A percentile compares a stretch with the other conserved stretches of the same genome.
Evolutionary conservation across 2,113 vertebrate species (phyloP).

Genomic region (Clarias macrocephalus): DNA sequence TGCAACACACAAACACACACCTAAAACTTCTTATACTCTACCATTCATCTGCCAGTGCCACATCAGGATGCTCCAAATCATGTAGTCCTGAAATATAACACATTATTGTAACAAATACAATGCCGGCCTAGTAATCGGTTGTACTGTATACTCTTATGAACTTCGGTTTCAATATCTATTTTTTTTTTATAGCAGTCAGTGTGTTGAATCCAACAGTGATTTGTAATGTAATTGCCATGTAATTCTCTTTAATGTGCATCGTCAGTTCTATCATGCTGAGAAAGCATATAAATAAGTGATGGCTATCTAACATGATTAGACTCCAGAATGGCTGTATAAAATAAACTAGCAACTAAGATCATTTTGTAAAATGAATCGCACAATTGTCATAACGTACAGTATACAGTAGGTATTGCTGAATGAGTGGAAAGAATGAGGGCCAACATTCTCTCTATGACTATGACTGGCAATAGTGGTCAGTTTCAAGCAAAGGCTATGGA

Average conservation of each 20-base stretch:
- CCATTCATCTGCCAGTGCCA: conserved; percentile 95
- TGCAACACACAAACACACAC: conserved; percentile 40
- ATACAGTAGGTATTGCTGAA: conserved; percentile 39
- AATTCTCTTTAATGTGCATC: conserved; percentile 1
- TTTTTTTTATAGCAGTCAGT: neutral
- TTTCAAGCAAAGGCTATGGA: neutral
- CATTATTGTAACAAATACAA: neutral
- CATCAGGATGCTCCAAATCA: conserved; percentile 98
- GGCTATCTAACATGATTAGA: neutral
- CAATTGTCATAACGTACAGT: conserved; percentile 37
- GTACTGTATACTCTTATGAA: neutral
- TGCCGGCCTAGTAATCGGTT: neutral
- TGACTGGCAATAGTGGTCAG: conserved; percentile 5
- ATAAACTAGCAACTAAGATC: neutral
- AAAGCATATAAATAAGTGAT: conserved; percentile 2
- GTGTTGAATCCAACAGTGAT: neutral
- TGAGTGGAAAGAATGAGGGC: conserved; percentile 11
- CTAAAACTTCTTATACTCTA: conserved; percentile 64
- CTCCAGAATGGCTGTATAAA: neutral
- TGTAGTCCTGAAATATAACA: conserved; percentile 82
- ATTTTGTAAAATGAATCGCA: neutral
- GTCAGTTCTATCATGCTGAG: conserved; percentile 12
- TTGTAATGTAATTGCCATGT: neutral
- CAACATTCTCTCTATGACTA: neutral
- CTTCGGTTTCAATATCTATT: neutral